Evolutionary conservation across 2,113 vertebrate species (phyloP).

Genomic region (Willisornis vidua): DNA sequence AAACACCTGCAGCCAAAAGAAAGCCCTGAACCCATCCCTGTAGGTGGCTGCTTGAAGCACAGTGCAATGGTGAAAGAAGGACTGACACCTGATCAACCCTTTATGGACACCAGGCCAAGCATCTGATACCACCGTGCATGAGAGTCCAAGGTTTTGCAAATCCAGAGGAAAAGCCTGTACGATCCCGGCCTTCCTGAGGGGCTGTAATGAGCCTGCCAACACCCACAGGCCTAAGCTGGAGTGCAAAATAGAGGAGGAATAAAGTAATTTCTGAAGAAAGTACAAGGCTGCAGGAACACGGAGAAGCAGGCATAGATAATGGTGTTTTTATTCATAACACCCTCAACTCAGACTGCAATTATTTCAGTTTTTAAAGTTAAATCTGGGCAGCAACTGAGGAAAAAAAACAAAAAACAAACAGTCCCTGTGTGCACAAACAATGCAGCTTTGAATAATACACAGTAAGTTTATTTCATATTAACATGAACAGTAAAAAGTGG

Average conservation of each 20-base stretch:
- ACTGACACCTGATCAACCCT: neutral
- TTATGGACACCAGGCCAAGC: neutral
- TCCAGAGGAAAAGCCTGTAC: neutral
- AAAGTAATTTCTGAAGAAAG: neutral
- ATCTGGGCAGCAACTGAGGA: conserved; percentile 40
- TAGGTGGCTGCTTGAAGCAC: neutral
- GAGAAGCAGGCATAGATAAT: conserved; percentile 30
- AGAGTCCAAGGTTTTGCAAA: neutral
- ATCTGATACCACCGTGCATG: neutral
- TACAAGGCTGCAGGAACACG: neutral
- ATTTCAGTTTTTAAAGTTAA: conserved; percentile 43
- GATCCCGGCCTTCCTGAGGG: neutral
- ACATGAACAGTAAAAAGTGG: conserved; percentile 61
- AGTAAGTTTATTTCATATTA: conserved; percentile 63
- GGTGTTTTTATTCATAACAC: conserved; percentile 51
- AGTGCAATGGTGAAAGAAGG: neutral
- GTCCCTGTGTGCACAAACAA: conserved; percentile 65
- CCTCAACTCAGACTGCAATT: conserved; percentile 56
- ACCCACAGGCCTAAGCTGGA: neutral
- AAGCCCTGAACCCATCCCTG: neutral
- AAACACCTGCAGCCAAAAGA: neutral
- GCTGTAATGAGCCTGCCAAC: neutral
- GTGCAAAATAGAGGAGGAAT: neutral
- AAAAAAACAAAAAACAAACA: neutral
- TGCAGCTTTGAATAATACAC: conserved; percentile 60